Evolutionary conservation across 2,797 vertebrate species (phyloP).

Genomic region (Squalus acanthias): DNA sequence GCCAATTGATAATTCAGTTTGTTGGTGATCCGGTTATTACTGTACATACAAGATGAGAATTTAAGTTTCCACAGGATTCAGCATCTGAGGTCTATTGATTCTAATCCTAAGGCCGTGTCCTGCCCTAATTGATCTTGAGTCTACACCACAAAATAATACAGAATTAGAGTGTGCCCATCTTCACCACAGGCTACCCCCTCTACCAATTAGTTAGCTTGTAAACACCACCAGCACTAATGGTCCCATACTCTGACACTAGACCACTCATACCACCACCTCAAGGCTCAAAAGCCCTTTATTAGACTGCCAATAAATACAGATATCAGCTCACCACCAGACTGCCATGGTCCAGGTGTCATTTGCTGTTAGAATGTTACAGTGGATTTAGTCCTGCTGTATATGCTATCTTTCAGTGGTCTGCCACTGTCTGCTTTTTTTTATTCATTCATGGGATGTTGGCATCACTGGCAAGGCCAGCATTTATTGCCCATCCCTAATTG

Average conservation of each 20-base stretch:
- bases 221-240: neutral
- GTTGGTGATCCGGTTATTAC: neutral
- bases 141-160: neutral
- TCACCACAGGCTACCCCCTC: neutral
- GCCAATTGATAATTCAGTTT: neutral
- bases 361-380: no score
- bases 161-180: neutral
- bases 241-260: neutral
- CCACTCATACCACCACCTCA: neutral
- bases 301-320: neutral
- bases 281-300: neutral
- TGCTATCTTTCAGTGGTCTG: no score
- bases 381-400: no score
- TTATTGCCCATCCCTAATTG: no score
- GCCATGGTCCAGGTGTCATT: neutral
- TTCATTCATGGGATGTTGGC: no score
- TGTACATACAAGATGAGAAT: neutral
- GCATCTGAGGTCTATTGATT: neutral
- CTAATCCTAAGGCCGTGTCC: neutral
- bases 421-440: no score
- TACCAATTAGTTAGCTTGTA: neutral
- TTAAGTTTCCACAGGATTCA: neutral
- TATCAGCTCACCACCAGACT: neutral
- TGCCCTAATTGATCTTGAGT: neutral
- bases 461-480: no score